A percentile compares a stretch with the other conserved stretches of the same genome.
phyloP scores from a whole-genome alignment of 2,113 vertebrate species.

The Alligator sinensis region DNA sequence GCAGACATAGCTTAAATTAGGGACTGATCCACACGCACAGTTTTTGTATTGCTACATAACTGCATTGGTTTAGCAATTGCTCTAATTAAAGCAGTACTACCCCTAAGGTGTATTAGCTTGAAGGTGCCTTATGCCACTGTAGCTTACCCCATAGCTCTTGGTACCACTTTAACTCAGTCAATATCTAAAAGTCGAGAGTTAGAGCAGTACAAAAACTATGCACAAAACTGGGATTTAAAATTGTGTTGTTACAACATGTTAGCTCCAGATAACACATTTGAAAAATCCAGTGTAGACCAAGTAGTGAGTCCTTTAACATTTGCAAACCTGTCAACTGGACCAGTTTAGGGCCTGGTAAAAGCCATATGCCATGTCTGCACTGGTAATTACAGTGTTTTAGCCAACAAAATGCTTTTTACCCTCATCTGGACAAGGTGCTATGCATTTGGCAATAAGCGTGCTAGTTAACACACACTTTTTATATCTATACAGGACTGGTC shows the following conservation, averaged over 20 bases:
- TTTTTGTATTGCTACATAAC: accelerated
- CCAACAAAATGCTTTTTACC: neutral
- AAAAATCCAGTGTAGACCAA: neutral
- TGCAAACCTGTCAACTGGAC: conserved; percentile 27
- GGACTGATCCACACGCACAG: accelerated
- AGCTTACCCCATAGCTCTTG: neutral
- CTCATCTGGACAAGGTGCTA: neutral
- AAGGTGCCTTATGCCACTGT: neutral
- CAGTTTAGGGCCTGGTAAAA: conserved; percentile 14
- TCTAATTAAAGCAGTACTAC: neutral
- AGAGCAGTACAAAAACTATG: neutral
- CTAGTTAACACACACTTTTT: too few species aligned
- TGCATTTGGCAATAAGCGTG: too few species aligned
- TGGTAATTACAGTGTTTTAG: neutral
- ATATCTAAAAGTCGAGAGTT: neutral
- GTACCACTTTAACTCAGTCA: neutral
- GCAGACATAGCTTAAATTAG: neutral
- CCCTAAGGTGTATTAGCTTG: neutral
- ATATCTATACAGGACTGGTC: too few species aligned
- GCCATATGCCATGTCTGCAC: conserved; percentile 8
- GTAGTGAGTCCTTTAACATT: neutral
- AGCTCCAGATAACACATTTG: neutral
- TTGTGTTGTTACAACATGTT: neutral
- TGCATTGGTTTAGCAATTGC: accelerated
- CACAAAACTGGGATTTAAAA: conserved; percentile 6